Percentiles rank a stretch among this genome's conserved stretches.
These are phyloP conservation scores for Gymnoscelis rufifasciata DNA, from an alignment of 2,888 invertebrate genomes.

Conservation along the genomic window DNA sequence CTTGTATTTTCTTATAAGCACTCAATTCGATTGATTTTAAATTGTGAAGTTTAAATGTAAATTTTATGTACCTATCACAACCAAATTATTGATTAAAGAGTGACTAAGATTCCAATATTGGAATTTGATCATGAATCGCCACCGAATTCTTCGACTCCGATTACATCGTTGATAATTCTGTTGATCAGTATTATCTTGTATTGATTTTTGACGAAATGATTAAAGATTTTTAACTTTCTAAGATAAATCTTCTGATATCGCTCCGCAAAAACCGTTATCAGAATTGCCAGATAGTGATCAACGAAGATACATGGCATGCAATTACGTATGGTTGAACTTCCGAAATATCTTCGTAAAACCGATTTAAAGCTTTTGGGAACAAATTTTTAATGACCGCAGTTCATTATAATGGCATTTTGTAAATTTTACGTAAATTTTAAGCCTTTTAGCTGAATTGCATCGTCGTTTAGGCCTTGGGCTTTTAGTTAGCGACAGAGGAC, in stretches of 20 bases:
- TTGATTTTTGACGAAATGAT: constrained; percentile 63
- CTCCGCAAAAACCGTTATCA: constrained; percentile 50
- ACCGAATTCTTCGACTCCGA: background rate
- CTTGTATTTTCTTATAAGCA: too few species aligned
- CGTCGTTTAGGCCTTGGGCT: too few species aligned
- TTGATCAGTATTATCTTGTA: constrained; percentile 17
- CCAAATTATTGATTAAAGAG: too few species aligned
- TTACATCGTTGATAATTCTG: too few species aligned
- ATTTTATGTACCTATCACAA: too few species aligned
- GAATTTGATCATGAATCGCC: too few species aligned
- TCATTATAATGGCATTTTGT: constrained; percentile 12
- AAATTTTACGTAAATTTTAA: constrained; percentile 1
- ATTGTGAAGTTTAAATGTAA: too few species aligned
- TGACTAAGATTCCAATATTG: too few species aligned
- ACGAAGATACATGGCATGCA: constrained; percentile 27
- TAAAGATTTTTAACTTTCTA: constrained; percentile 56
- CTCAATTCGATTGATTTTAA: too few species aligned
- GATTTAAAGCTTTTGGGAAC: constrained; percentile 18
- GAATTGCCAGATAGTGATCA: constrained; percentile 32
- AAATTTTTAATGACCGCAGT: constrained; percentile 19
- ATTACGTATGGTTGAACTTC: constrained; percentile 28
- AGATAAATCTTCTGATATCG: constrained; percentile 53
- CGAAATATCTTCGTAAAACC: constrained; percentile 24
- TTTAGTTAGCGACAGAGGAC: too few species aligned
- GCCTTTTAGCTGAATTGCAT: background rate